Conservation (phyloP, 2,797 vertebrate genomes). For the Sphaeramia orbicularis region DNA sequence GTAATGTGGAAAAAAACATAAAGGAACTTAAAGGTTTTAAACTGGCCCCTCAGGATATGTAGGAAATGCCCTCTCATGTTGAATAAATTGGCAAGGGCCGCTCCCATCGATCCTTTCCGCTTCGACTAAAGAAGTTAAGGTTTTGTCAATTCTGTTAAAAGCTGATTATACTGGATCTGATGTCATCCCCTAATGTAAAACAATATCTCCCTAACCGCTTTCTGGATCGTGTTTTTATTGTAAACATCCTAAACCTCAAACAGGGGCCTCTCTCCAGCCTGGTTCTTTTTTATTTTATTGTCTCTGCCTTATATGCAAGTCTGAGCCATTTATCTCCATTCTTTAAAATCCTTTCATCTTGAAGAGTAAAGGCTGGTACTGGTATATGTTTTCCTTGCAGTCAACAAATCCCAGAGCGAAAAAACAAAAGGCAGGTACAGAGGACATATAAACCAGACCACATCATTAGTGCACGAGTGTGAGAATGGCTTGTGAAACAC, state of each 20-base stretch:
- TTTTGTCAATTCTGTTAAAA: constrained; percentile 54
- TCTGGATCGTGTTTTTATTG: constrained; percentile 22
- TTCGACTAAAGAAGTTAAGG: constrained; percentile 30
- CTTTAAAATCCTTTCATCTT: background rate
- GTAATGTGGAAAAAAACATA: constrained; percentile 14
- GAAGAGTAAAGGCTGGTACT: background rate
- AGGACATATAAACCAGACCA: too few species aligned
- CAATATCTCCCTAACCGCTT: constrained; percentile 10
- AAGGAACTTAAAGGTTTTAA: constrained; percentile 11
- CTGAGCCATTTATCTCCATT: background rate
- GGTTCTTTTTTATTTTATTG: background rate
- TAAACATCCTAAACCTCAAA: constrained; percentile 20
- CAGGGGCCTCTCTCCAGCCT: background rate
- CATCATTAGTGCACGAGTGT: too few species aligned
- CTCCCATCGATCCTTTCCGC: constrained; percentile 36
- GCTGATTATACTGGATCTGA: constrained; percentile 32
- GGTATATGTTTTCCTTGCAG: background rate
- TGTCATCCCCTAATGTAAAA: constrained; percentile 23
- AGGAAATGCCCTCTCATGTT: constrained; percentile 18
- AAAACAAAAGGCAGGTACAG: background rate
- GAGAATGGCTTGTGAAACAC: too few species aligned
- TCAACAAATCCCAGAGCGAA: constrained; percentile 5
- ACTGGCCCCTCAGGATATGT: constrained; percentile 31
- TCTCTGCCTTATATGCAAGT: background rate
- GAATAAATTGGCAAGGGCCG: constrained; percentile 23